Conservation (phyloP, 2,113 vertebrate genomes). For the Cebus imitator region DNA sequence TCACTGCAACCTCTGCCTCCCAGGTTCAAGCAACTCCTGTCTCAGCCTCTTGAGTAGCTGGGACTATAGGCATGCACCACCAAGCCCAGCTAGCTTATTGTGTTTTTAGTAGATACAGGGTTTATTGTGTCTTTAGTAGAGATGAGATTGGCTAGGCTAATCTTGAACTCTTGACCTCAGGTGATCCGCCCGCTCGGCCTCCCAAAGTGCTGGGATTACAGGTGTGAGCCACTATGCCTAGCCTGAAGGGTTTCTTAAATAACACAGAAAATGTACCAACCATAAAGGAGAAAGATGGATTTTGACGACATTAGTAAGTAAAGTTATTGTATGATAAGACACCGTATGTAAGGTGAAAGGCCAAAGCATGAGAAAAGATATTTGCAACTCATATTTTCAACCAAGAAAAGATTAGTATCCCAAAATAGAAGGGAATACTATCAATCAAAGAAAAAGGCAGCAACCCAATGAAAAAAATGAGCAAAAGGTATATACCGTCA, state of each 20-base stretch:
- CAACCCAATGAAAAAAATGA: background rate
- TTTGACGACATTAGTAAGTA: background rate
- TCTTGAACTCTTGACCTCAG: no score
- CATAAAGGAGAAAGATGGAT: background rate
- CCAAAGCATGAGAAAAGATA: background rate
- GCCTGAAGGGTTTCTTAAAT: background rate
- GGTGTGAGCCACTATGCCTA: no score
- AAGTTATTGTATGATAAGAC: background rate
- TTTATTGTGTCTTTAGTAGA: no score
- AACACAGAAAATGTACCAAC: background rate
- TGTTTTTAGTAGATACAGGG: no score
- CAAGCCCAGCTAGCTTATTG: no score
- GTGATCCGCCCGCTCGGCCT: no score
- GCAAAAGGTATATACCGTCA: background rate
- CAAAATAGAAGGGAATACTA: background rate
- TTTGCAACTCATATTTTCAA: slow-evolving; percentile 2
- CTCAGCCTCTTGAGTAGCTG: no score
- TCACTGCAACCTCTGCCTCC: no score
- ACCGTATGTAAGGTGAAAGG: background rate
- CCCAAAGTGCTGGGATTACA: no score
- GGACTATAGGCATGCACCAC: no score
- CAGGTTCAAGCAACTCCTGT: no score
- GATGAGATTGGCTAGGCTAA: no score
- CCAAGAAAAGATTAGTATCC: background rate
- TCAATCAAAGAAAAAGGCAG: background rate